These are phyloP conservation scores for Opisthocomus hoazin DNA, from an alignment of 2,113 vertebrate genomes.

Conservation along the genomic window DNA sequence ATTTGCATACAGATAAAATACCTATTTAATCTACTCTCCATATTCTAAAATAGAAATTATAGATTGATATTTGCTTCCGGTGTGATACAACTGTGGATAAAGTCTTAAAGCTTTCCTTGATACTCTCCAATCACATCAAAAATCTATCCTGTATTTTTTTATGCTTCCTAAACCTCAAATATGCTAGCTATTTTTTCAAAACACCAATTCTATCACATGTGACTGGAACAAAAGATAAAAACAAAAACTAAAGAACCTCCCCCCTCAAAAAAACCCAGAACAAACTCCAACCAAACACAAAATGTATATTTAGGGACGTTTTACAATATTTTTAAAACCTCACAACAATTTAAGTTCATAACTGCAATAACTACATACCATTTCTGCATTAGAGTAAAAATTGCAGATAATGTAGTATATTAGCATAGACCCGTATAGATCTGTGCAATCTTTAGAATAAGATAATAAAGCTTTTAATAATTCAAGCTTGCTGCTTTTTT, in stretches of 20 bases:
- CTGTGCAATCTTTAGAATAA: background rate
- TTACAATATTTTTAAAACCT: background rate
- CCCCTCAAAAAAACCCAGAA: background rate
- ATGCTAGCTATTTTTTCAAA: background rate
- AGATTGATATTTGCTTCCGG: background rate
- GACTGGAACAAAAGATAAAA: background rate
- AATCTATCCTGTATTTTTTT: background rate
- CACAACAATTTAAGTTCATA: background rate
- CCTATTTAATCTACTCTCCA: background rate
- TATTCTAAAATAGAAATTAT: background rate
- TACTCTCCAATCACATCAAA: background rate
- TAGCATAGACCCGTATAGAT: background rate
- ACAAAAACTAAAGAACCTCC: accelerated
- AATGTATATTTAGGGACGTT: background rate
- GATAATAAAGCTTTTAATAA: background rate
- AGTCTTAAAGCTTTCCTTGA: background rate
- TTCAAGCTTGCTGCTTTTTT: background rate
- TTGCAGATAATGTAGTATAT: background rate
- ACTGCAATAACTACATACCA: background rate
- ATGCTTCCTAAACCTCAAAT: background rate
- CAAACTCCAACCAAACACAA: background rate
- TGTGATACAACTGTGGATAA: background rate
- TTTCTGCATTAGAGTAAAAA: background rate
- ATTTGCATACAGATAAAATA: conserved; percentile 33
- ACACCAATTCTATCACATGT: accelerated